These are phyloP conservation scores for Proales similis DNA, from an alignment of 1,140 invertebrate species.

Conservation along the genomic window DNA sequence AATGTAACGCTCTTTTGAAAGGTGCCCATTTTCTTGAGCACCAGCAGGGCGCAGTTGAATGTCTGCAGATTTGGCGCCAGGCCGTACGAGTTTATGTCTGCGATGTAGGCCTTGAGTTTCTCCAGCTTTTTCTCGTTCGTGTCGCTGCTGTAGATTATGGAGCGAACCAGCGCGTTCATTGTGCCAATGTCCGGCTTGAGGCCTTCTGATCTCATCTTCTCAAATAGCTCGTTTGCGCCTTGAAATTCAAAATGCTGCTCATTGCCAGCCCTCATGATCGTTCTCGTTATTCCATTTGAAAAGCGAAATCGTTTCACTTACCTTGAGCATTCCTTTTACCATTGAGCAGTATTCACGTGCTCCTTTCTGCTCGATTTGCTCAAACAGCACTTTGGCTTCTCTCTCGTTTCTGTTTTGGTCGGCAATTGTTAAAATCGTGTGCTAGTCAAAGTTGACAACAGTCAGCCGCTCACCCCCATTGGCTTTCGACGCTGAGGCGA, in stretches of 20 bases:
- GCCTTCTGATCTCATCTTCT: constrained; percentile 2
- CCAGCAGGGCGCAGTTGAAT: constrained; percentile 10
- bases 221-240: background rate
- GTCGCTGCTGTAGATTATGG: background rate
- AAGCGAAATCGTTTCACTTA: background rate
- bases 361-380: constrained; percentile 13
- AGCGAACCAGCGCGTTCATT: constrained; percentile 18
- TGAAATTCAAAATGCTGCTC: background rate
- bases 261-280: background rate
- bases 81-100: constrained; percentile 17
- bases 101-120: background rate
- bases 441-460: background rate
- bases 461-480: constrained; percentile 5
- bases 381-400: constrained; percentile 27
- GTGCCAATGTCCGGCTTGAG: constrained; percentile 20
- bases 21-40: constrained; percentile 5
- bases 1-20: constrained; percentile 30
- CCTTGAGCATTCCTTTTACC: constrained; percentile 29
- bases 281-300: background rate
- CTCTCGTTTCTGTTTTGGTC: background rate
- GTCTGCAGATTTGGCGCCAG: constrained; percentile 25
- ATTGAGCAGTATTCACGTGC: constrained; percentile 4
- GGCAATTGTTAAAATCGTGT: no score
- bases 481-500: constrained; percentile 2
- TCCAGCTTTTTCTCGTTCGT: constrained; percentile 22